Base-by-base conservation (phyloP, 2,797 vertebrate genomes). In the Amniataba percoides region DNA sequence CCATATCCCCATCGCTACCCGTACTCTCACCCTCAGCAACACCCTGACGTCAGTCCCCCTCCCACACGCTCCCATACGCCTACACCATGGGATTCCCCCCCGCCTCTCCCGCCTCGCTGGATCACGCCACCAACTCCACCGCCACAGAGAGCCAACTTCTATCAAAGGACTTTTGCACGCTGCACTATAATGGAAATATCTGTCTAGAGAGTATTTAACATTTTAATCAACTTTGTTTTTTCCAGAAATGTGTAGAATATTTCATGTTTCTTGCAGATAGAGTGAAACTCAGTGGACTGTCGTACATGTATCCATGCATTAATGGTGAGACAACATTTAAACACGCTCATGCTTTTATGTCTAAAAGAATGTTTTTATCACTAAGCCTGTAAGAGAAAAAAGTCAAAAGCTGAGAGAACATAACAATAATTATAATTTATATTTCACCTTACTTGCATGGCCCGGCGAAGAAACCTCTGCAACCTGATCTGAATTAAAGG, bases 181-280 rank as follows among this genome's bases (percentile, higher is more conserved):
- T 95, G 94, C 90, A 95, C 94, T 69, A 91, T 95, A 78, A 95
- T 95, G 94, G 94, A 94, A 89, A 94, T 95, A 91, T 93, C 94
- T 58, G 94, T 95, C 87, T 95, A 93, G 88, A 74, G 63, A 76
- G 82, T 57, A 67, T 64, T 40, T 46, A 60, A 71, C 55, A 80
- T 42, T 42, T 71, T 7, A 68, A 73, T 49, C 6, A 11, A 46
- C 42, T 58, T 31, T 63, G 18, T 43, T 71, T 49, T 49, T 43
- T 31, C 53, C 53, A 80, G 43, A 69, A 45, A 40, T 68, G 57
- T 78, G 16, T 49, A 70, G 57, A 77, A 25, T 46, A 62, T 73
- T 23, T 66, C 27, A 58, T 46, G 51, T 64, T 59, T 70, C 46
- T 61, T 69, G 55, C 53, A 58, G 59, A 71, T 46, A 52, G 34